Conservation (phyloP, 2,113 vertebrate species). For the Microcebus griseorufus region DNA sequence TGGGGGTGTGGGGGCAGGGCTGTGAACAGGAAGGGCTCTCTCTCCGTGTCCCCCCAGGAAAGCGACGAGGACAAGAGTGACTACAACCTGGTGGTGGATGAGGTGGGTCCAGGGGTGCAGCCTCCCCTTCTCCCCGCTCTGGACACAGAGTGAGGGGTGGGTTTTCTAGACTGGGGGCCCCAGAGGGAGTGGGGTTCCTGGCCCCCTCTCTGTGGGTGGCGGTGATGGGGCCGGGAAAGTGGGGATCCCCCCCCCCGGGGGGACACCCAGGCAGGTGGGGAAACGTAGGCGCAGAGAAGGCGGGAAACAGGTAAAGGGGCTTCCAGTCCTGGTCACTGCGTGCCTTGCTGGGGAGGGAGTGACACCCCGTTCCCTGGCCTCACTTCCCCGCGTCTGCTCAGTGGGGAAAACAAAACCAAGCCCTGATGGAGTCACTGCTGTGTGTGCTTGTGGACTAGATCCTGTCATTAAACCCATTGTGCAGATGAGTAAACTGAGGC, state of each 20-base stretch:
- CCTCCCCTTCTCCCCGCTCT: no score
- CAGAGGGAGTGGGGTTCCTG: background rate
- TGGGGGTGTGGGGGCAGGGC: background rate
- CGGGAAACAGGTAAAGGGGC: no score
- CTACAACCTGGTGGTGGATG: conserved; percentile 86
- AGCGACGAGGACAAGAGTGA: conserved; percentile 85
- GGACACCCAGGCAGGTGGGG: background rate
- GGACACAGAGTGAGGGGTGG: background rate
- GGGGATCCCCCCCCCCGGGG: background rate
- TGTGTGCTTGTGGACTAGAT: background rate
- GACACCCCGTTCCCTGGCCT: background rate
- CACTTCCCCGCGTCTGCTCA: background rate
- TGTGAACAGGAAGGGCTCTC: background rate
- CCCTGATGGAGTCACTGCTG: accelerated
- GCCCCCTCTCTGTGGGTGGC: background rate
- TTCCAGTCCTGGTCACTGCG: background rate
- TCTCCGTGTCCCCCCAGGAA: conserved; percentile 71
- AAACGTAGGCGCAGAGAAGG: background rate
- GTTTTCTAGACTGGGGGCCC: background rate
- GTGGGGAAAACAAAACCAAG: background rate
- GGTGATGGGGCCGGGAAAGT: background rate
- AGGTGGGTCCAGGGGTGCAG: conserved; percentile 75
- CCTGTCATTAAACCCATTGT: background rate
- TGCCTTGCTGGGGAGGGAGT: background rate
- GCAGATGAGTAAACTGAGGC: background rate